Base-by-base conservation (phyloP, 92 coral and sea anemone genomes). In the Parazoanthus atlanticus region DNA sequence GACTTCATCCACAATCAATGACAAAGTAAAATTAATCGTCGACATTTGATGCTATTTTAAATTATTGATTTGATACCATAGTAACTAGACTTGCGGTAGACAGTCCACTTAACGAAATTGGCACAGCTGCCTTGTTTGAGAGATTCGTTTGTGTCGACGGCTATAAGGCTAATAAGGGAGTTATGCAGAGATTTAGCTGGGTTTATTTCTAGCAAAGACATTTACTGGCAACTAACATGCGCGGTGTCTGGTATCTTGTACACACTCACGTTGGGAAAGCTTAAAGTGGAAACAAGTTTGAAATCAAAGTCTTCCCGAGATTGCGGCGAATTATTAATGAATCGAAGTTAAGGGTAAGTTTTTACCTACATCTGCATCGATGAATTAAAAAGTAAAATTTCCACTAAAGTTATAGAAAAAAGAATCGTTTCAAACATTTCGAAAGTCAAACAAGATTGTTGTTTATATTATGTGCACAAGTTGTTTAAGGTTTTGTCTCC, bases 61-160 rank as follows among this genome's bases (percentile, higher is more conserved):
- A 82, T 82, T 65, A 82, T 82, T 82, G 8, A 82, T 67, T 12
- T 8, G 86, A 36, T 65, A 30, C 36, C 75, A 82, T 82, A 66
- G 76, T 71, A 67, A 82, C 41, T 36, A 28, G 34, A 11, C 40
- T 67, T 66, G 86, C 32, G 86, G 76, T 26, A 82, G 71, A 66
- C 13, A 49, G n/a, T 43, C 82, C 82, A 82, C 75, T 82, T 82
- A 81, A 52, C 29, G 69, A 81, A 81, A 81, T 81, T 81, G 74
- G 75, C 86, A 19, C 47, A 61, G 7, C 36, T 32, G 7, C 26
- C 25, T 67, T 40, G 34, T 46, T 31, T 26, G 40, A 16, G 36
- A 34, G 12, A 80, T 31, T 25, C 28, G 25, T 29, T 73, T 31
- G 77, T 32, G 77, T 72, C 38, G n/a, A 21, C 49, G 21, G 58